Conservation (phyloP, 2,888 invertebrate genomes). For the Phyllotreta striolata region DNA sequence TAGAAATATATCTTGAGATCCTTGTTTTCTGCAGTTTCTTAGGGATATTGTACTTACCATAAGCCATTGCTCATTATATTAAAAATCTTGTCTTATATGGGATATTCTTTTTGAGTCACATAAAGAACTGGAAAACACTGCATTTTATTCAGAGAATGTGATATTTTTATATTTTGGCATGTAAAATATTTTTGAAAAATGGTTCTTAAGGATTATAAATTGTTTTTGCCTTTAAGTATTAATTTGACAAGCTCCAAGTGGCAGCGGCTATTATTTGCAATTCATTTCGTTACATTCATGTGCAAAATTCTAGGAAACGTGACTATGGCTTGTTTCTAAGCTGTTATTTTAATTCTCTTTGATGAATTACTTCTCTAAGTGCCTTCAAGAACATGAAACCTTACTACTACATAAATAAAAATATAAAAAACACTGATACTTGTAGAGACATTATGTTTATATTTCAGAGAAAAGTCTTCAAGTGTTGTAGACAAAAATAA, state of each 20-base stretch:
- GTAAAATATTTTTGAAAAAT: too few species aligned
- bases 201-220: too few species aligned
- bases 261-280: constrained; percentile 1
- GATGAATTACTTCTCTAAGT: constrained; percentile 10
- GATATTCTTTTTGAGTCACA: too few species aligned
- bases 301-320: constrained; percentile 13
- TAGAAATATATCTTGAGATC: too few species aligned
- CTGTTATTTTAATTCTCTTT: constrained; percentile 11
- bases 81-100: too few species aligned
- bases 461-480: constrained; percentile 3
- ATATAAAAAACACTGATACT: constrained; percentile 7
- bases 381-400: constrained; percentile 13
- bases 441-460: background rate
- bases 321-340: constrained; percentile 7
- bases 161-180: too few species aligned
- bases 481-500: background rate
- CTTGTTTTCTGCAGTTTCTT: too few species aligned
- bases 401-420: constrained; percentile 1
- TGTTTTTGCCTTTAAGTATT: too few species aligned
- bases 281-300: background rate
- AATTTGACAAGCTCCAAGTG: background rate
- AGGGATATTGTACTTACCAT: too few species aligned
- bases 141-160: too few species aligned
- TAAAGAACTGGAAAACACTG: too few species aligned
- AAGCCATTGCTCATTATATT: too few species aligned